Conservation (phyloP, 2,113 vertebrate genomes). For the Miniopterus natalensis region DNA sequence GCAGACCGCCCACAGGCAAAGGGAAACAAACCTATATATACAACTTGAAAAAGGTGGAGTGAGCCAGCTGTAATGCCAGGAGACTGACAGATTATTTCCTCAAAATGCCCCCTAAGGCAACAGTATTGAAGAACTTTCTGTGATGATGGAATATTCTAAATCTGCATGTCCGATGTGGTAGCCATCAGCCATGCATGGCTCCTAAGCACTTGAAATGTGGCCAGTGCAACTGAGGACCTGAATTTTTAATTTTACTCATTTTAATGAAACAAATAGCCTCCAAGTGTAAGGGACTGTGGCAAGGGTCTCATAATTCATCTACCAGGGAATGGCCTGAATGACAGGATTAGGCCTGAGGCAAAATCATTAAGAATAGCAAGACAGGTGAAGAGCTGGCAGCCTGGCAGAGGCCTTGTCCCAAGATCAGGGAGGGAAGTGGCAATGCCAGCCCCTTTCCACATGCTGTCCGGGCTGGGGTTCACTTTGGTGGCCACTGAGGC, state of each 20-base stretch:
- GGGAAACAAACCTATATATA: neutral
- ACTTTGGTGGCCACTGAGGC: too few species aligned
- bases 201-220: neutral
- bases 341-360: neutral
- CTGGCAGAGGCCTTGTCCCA: neutral
- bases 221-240: rapidly evolving
- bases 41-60: too few species aligned
- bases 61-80: neutral
- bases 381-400: neutral
- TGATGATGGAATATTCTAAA: neutral
- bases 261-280: neutral
- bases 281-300: neutral
- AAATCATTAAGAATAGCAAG: neutral
- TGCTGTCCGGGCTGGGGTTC: neutral
- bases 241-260: neutral
- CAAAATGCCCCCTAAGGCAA: neutral
- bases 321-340: neutral
- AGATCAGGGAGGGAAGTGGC: neutral
- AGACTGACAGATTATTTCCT: neutral
- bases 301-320: neutral
- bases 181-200: neutral
- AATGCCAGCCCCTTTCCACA: neutral
- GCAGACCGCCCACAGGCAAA: neutral
- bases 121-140: neutral
- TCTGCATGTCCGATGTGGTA: too few species aligned